Conservation (phyloP, 2,113 vertebrate species). For the Austrofundulus limnaeus region DNA sequence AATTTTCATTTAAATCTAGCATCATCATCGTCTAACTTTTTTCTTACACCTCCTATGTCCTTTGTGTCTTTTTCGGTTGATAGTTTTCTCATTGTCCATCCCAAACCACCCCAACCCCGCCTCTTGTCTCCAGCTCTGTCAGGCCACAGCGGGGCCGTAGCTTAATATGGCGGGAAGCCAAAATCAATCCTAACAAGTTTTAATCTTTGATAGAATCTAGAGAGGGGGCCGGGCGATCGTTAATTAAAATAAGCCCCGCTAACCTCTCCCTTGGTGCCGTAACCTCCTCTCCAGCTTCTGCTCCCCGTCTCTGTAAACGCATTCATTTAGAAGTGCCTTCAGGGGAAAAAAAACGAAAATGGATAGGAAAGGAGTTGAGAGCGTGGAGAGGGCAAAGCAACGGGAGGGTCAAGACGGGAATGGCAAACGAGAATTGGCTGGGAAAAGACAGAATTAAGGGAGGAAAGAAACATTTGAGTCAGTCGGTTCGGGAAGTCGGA, state of each 20-base stretch:
- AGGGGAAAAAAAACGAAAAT: constrained; percentile 7
- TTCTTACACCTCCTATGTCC: background rate
- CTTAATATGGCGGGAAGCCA: constrained; percentile 52
- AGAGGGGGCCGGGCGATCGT: constrained; percentile 49
- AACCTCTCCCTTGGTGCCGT: constrained; percentile 31
- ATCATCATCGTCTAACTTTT: constrained; percentile 24
- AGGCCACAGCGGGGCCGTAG: constrained; percentile 22
- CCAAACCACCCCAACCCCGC: constrained; percentile 17
- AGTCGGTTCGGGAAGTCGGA: background rate
- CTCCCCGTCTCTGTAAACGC: constrained; percentile 49
- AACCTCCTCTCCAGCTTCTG: background rate
- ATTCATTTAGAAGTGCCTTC: constrained; percentile 42
- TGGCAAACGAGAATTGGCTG: constrained; percentile 7
- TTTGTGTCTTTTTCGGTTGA: background rate
- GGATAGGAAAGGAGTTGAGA: constrained; percentile 12
- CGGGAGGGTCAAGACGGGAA: constrained; percentile 6
- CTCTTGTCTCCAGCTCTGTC: constrained; percentile 25
- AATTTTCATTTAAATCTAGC: constrained; percentile 13
- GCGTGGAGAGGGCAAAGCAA: constrained; percentile 29
- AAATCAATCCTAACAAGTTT: constrained; percentile 73
- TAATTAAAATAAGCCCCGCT: constrained; percentile 71
- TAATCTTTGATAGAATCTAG: constrained; percentile 67
- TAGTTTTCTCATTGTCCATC: constrained; percentile 18
- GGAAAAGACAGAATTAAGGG: constrained; percentile 23
- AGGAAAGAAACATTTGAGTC: background rate